Conservation (phyloP, 2,113 vertebrate genomes). For the Rhineura floridana region DNA sequence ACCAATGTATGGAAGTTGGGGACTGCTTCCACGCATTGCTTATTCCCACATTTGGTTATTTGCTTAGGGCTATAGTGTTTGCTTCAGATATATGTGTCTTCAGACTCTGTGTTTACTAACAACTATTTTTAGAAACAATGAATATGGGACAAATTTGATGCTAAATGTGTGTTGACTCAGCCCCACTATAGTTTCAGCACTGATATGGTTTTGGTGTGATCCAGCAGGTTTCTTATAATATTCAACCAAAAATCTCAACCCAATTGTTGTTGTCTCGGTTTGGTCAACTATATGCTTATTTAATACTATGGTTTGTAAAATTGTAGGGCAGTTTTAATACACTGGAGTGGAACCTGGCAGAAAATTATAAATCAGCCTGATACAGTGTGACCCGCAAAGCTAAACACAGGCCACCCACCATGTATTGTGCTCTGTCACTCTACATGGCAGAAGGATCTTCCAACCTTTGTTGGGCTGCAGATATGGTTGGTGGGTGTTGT, state of each 20-base stretch:
- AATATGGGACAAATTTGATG: neutral
- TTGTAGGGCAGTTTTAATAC: neutral
- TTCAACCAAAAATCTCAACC: neutral
- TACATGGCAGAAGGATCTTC: neutral
- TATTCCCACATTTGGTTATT: neutral
- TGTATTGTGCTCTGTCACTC: neutral
- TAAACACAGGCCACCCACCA: neutral
- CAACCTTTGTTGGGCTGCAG: neutral
- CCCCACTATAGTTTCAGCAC: neutral
- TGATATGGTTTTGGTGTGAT: neutral
- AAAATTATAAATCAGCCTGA: neutral
- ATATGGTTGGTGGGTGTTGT: neutral
- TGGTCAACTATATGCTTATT: neutral
- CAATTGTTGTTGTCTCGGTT: neutral
- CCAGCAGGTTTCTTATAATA: neutral
- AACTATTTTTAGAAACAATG: neutral
- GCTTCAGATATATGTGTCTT: neutral
- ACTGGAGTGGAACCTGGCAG: neutral
- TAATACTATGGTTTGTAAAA: neutral
- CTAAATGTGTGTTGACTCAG: neutral
- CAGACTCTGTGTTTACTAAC: neutral
- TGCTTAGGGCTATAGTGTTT: neutral
- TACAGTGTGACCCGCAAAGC: neutral
- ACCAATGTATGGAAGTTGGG: neutral
- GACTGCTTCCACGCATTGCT: neutral